Evolutionary conservation across 1,140 invertebrate species (phyloP).

Genomic region (Drosophila trapezifrons): DNA sequence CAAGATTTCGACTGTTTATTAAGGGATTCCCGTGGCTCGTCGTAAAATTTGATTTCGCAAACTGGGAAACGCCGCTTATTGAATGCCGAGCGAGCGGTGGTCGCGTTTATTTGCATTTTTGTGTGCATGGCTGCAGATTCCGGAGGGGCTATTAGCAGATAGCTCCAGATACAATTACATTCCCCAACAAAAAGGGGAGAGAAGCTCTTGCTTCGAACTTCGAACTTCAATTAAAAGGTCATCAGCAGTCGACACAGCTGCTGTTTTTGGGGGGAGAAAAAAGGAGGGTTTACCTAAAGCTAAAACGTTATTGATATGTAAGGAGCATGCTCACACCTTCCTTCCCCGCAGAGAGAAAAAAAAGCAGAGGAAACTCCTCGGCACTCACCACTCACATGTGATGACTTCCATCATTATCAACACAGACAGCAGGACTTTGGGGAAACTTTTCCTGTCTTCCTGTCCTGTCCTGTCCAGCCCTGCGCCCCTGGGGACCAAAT

Average conservation of each 20-base stretch:
- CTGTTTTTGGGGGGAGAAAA: conserved; percentile 27
- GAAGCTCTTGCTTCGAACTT: conserved; percentile 13
- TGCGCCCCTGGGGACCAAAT: conserved; percentile 52
- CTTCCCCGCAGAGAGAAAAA: conserved; percentile 20
- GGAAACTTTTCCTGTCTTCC: conserved; percentile 49
- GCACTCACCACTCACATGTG: conserved; percentile 51
- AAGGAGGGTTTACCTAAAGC: conserved; percentile 58
- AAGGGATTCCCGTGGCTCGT: conserved; percentile 73
- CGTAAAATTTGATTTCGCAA: conserved; percentile 82
- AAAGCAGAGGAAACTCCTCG: conserved; percentile 17
- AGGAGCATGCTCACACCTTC: conserved; percentile 73
- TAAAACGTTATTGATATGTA: conserved; percentile 79
- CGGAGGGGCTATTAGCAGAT: conserved; percentile 23
- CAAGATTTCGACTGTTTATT: conserved; percentile 66
- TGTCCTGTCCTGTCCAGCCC: conserved; percentile 3
- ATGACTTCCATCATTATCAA: conserved; percentile 74
- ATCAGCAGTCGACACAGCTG: conserved; percentile 80
- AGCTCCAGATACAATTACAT: conserved; percentile 36
- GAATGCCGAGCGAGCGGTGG: conserved; percentile 53
- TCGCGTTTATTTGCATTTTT: conserved; percentile 78
- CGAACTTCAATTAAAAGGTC: conserved; percentile 82
- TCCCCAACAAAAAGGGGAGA: background rate
- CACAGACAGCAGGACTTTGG: conserved; percentile 33
- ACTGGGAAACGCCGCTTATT: conserved; percentile 57
- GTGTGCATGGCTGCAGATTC: conserved; percentile 59